Base-by-base conservation (phyloP, 2,113 vertebrate genomes). In the Neolamprologus toae region DNA sequence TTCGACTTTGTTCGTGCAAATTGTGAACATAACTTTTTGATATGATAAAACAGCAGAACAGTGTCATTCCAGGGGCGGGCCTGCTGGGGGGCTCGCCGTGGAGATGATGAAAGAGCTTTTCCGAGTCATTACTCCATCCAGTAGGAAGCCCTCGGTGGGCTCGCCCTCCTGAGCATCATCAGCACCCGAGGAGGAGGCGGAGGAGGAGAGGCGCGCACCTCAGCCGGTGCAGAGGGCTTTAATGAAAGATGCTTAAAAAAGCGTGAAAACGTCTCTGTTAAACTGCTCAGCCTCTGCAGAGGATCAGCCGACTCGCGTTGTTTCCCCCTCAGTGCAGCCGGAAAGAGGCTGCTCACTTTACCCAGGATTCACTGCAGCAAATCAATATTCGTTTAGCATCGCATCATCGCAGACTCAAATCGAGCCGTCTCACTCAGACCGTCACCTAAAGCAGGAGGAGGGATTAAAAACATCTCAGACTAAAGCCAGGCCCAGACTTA, bases 321-420 rank as follows among this genome's bases (percentile, higher is more conserved):
- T 88, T 87, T 93, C 88, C 87, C 83, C 26, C 31, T 40, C 90
- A 59, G 89, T 61, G 92, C 89, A 89, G 84, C 80, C 76, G 78
- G 59, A 83, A 85, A 66, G 85, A 45, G 11, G 82, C 86, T 86
- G 81, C 68, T 87, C 83, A 86, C 91, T 89, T 94, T 91, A 86
- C 92, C 93, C 92, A 90, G 87, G 89, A 92, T 91, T 90, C 92
- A 92, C 93, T 93, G 86, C 59, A 55, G 82, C 61, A 57, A 90
- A 93, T 94, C 92, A 91, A 90, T 90, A 89, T 87, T 92, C 84
- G 26, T 90, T 92, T 84, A 89, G 83, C 82, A n/a, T 51, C n/a
- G 40, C 53, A 78, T 49, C 16, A 49, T 49, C 2, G 14, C 21
- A 47, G 40, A 76, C 14, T 76, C 40, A 26, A 73, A 45, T 26